Conservation (phyloP, 2,888 invertebrate genomes). For the Lumbricus terrestris region DNA sequence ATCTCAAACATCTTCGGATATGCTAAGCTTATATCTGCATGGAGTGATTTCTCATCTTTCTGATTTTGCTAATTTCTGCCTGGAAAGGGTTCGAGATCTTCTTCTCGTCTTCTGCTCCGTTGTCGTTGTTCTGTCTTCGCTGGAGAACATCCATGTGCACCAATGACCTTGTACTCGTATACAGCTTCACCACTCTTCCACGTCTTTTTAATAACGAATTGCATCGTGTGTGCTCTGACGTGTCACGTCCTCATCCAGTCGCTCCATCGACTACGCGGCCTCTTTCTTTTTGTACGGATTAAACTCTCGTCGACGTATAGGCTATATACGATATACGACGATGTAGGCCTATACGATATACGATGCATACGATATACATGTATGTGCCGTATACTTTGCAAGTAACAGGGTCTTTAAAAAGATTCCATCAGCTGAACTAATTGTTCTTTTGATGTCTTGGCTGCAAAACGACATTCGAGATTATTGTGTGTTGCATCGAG, state of each 20-base stretch:
- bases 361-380: too few relatives aligned
- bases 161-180: neutral
- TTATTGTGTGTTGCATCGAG: neutral
- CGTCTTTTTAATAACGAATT: neutral
- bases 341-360: too few relatives aligned
- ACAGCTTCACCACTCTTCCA: neutral
- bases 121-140: neutral
- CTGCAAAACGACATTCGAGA: neutral
- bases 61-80: neutral
- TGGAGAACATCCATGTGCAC: too few relatives aligned
- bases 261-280: too few relatives aligned
- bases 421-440: neutral
- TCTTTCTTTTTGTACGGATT: neutral
- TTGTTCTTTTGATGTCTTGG: neutral
- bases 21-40: neutral
- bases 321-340: too few relatives aligned
- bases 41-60: neutral
- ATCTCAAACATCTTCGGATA: neutral
- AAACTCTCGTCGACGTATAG: neutral
- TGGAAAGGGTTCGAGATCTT: neutral
- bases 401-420: neutral
- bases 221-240: neutral
- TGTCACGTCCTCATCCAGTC: neutral
- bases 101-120: neutral
- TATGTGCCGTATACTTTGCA: neutral